Base-by-base conservation (phyloP, 2,888 invertebrate species). In the Heliconius hortense region DNA sequence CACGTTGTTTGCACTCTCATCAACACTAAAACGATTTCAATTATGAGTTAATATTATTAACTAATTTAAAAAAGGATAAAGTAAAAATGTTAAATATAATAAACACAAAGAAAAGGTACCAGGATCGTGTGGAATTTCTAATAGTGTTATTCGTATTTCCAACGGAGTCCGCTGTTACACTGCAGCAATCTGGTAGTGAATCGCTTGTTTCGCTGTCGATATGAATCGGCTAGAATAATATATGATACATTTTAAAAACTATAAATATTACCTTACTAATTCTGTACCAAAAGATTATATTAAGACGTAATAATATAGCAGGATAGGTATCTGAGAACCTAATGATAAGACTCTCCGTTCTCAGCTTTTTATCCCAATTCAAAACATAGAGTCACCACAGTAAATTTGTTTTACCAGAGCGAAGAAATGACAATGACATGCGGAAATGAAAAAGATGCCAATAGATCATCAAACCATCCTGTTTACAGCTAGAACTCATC, bases 141-240 rank as follows among this genome's bases (percentile, higher is more conserved):
- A 78, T 31, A 18, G 86, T 82, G 5, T 39, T 39, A n/a, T 39
- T 39, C 24, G 87, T 83, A 64, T 84, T 88, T 39, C 88, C 88
- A 4, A 87, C 90, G 24, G 91, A 91, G 79, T 93, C 93, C 0
- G 92, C 89, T 2, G 90, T 89, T 1, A 86, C 85, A 63, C 84
- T 89, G 82, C 93, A 92, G 78, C 92, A 92, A 66, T 94, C 94
- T 1, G 93, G 92, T 70, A 90, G 77, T 1, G 94, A 94, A 78
- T 94, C 94, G 73, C 93, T 94, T 0, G 94, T 93, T 84, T 94
- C 94, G 75, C 94, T 94, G 81, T 94, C 94, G 74, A 94, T 94
- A 82, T 94, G 93, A 72, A 93, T 93, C 1, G 92, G 89, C 93
- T 93, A 84, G 43, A 79, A 79, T 64, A 60, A 39, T 4, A 53